Evolutionary conservation across 92 coral and sea anemone species (phyloP).

Genomic region (Zoanthus solanderi): DNA sequence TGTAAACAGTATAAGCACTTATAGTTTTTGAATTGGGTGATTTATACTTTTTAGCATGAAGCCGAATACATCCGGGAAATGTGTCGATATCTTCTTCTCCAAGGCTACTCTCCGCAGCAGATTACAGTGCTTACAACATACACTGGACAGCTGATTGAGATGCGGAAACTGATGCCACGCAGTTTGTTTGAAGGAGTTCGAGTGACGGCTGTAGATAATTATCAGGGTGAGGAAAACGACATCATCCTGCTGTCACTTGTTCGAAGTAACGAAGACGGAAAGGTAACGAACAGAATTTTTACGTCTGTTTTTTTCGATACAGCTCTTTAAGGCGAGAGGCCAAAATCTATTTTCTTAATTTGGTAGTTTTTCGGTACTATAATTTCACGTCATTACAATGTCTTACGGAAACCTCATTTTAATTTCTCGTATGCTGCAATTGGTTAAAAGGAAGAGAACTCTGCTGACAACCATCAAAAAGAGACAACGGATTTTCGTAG

Average conservation of each 20-base stretch:
- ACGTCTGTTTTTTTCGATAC: neutral
- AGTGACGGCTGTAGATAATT: constrained; percentile 91
- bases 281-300: neutral
- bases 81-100: constrained; percentile 80
- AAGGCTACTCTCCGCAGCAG: constrained; percentile 76
- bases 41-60: constrained; percentile 61
- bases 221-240: constrained; percentile 94
- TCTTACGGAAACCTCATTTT: no score
- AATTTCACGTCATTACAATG: no score
- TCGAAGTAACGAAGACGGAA: constrained; percentile 68
- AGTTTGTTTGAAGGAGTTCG: constrained; percentile 79
- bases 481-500: no score
- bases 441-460: no score
- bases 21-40: neutral
- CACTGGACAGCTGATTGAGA: constrained; percentile 85
- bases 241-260: constrained; percentile 85
- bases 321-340: neutral
- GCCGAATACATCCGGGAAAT: constrained; percentile 85
- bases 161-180: constrained; percentile 77
- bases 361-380: no score
- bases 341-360: no score
- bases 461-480: no score
- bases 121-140: constrained; percentile 90
- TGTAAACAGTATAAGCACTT: neutral
- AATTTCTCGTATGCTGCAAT: no score